Evolutionary conservation across 2,113 vertebrate species (phyloP), one percentile per base, ranked within the genome.

Genomic region (Oryzias woworae): DNA sequence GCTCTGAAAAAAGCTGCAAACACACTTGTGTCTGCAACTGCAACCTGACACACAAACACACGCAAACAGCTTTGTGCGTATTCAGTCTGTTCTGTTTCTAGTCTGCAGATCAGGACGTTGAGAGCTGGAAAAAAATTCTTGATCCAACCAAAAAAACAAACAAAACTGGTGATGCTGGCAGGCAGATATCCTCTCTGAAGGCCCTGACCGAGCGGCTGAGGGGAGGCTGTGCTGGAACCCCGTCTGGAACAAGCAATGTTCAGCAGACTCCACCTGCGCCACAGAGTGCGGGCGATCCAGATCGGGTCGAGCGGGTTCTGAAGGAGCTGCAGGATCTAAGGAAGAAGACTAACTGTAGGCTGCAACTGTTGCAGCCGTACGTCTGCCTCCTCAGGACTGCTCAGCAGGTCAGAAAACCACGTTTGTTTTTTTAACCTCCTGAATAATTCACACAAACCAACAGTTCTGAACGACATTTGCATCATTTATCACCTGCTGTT

Each of bases 351-450:
- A n/a, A 53, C 48, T 89, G 74, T 15, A 92, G 91, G 51, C 47
- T 92, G 53, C 91, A 90, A 77, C 82, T 92, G 60, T 71, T 96
- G 44, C 80, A 88, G 62, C 83, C 78, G 10, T 94, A 91, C 0
- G 84, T 94, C 61, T 20, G 81, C 13, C 96, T 97, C 89, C 82
- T 95, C 2, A 90, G 85, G 60, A 85, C 81, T 31, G 85, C 92
- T 18, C 28, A 87, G 50, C 93, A 97, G 95, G 96, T 56, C 14
- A 43, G 36, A 22, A 5, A n/a, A 17, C 49, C 4, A 14, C 5
- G 22, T 48, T 6, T 50, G 18, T 23, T 20, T 20, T 20, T 20
- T 20, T 50, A 4, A 51, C 23, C 2, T 26, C 23, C 14, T 10
- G 2, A 15, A 14, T 16, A 6, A 15, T 15, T 52, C 50, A 16